phyloP scores from a whole-genome alignment of 1,140 invertebrate species.

The Wiebesia pumilae region DNA sequence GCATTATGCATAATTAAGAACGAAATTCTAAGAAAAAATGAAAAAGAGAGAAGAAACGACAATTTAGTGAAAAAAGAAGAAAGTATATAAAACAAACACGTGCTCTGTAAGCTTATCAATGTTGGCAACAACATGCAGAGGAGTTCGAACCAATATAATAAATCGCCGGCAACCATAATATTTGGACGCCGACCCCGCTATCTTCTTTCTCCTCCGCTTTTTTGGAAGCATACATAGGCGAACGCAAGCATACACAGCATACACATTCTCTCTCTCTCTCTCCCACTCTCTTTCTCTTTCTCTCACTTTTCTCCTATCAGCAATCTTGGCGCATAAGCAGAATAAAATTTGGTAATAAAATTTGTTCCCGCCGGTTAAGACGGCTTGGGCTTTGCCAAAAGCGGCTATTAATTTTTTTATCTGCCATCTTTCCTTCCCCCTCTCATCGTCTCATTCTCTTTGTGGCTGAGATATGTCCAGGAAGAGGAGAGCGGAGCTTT shows the following conservation, averaged over 20 bases:
- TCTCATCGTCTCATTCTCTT: slow-evolving; percentile 22
- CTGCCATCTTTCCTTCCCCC: slow-evolving; percentile 64
- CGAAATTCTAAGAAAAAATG: neutral
- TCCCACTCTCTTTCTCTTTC: slow-evolving; percentile 43
- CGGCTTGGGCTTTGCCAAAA: slow-evolving; percentile 67
- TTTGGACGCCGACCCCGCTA: slow-evolving; percentile 29
- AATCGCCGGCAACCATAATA: slow-evolving; percentile 47
- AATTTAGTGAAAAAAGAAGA: neutral
- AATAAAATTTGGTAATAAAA: slow-evolving; percentile 76
- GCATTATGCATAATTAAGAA: slow-evolving; percentile 45
- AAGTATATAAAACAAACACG: slow-evolving; percentile 20
- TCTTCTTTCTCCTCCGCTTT: neutral
- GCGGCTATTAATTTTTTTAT: slow-evolving; percentile 75
- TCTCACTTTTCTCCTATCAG: slow-evolving; percentile 58
- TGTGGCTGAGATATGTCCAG: neutral
- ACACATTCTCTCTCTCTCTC: slow-evolving; percentile 17
- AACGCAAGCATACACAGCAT: too few species aligned
- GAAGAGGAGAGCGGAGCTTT: slow-evolving; percentile 59
- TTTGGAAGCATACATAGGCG: slow-evolving; percentile 10
- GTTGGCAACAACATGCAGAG: slow-evolving; percentile 34
- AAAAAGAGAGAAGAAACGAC: neutral
- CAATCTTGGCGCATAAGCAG: slow-evolving; percentile 64
- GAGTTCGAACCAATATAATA: slow-evolving; percentile 28
- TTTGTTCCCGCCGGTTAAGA: slow-evolving; percentile 73
- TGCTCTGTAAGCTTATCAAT: slow-evolving; percentile 12